A percentile compares a stretch with the other conserved stretches of the same genome.
phyloP scores from a whole-genome alignment of 1,140 invertebrate genomes.

The Cotesia vestalis region DNA sequence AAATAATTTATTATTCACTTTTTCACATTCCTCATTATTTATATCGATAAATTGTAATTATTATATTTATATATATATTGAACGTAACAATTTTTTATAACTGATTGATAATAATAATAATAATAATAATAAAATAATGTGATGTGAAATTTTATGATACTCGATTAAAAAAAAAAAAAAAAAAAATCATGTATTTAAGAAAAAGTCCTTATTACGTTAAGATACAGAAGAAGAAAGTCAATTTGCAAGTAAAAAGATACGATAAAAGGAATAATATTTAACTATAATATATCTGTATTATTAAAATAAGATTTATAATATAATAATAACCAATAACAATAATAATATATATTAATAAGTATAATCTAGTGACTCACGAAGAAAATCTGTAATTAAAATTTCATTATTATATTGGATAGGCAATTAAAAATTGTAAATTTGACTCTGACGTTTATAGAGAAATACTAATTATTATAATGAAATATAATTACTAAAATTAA shows the following conservation, averaged over 20 bases:
- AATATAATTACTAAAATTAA: background rate
- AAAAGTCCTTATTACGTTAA: conserved; percentile 25
- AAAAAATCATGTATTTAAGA: conserved; percentile 9
- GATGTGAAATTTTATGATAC: conserved; percentile 16
- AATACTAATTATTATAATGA: background rate
- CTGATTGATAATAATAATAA: conserved; percentile 17
- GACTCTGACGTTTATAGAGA: background rate
- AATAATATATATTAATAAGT: too few relatives aligned
- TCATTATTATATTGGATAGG: too few relatives aligned
- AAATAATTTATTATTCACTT: too few relatives aligned
- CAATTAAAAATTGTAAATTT: conserved; percentile 3
- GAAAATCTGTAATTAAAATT: conserved; percentile 7
- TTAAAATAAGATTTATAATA: conserved; percentile 11
- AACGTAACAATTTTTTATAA: background rate
- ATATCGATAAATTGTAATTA: background rate
- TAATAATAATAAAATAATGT: conserved; percentile 11
- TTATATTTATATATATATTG: background rate
- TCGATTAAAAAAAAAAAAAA: background rate
- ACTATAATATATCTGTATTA: background rate
- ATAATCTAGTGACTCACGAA: too few relatives aligned
- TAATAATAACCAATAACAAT: conserved; percentile 5
- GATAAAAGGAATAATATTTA: conserved; percentile 21
- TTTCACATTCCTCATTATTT: background rate
- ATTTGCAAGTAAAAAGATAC: conserved; percentile 37
- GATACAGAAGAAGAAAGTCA: conserved; percentile 40